A percentile compares a stretch with the other conserved stretches of the same genome.
Conservation (phyloP, 2,113 vertebrate species). For the Siniperca chuatsi region DNA sequence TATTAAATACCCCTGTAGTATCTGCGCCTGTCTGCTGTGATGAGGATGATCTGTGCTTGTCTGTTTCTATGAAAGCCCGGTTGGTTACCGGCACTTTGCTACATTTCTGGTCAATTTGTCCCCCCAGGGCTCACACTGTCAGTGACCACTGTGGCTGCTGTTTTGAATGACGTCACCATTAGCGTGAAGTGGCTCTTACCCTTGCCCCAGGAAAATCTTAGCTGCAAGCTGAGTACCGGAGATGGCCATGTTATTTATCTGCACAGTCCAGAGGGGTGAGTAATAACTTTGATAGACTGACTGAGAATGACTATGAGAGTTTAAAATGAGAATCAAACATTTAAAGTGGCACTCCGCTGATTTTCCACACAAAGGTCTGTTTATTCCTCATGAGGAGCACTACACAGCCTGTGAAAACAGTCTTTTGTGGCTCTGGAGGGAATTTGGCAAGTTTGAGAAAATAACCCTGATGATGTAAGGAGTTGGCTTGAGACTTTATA, state of each 20-base stretch:
- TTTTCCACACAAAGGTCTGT: neutral
- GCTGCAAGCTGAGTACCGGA: constrained; percentile 87
- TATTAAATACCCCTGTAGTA: neutral
- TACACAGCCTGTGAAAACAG: neutral
- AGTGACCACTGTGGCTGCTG: constrained; percentile 70
- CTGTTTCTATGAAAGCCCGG: neutral
- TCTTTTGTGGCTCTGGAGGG: no score
- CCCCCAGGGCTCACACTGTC: constrained; percentile 86
- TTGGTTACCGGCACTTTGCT: constrained; percentile 57
- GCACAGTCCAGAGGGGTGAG: constrained; percentile 84
- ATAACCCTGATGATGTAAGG: neutral
- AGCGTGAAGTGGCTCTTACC: constrained; percentile 86
- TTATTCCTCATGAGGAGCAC: no score
- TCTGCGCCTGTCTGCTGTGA: neutral
- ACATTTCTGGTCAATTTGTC: neutral
- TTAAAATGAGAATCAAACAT: neutral
- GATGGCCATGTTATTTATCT: constrained; percentile 86
- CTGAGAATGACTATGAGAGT: neutral
- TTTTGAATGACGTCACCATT: constrained; percentile 84
- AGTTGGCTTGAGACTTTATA: no score
- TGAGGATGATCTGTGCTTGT: neutral
- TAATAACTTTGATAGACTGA: neutral
- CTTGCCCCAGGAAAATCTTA: constrained; percentile 84
- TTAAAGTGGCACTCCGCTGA: neutral
- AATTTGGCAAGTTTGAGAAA: neutral